Evolutionary conservation across 1,140 invertebrate species (phyloP).

Genomic region (Nephila pilipes): DNA sequence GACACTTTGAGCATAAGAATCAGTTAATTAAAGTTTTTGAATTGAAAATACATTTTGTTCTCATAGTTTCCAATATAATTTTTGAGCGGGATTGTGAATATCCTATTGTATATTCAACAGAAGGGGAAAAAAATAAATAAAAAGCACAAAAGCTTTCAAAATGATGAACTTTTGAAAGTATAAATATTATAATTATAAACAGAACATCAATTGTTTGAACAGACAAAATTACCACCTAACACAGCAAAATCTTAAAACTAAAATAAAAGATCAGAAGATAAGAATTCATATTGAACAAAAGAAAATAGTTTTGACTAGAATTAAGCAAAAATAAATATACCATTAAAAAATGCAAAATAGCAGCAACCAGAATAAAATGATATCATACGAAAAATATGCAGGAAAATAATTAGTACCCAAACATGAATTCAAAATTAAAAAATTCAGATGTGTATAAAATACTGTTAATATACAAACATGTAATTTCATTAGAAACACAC

Average conservation of each 20-base stretch:
- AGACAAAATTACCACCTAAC: no score
- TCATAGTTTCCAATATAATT: background rate
- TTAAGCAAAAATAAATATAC: constrained; percentile 56
- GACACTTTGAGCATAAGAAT: background rate
- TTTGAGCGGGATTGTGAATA: background rate
- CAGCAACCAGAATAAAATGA: background rate
- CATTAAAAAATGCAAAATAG: background rate
- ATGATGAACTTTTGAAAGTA: background rate
- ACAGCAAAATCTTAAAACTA: no score
- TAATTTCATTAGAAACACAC: background rate
- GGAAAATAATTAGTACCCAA: background rate
- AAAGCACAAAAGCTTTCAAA: background rate
- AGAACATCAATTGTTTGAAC: background rate
- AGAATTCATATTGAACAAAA: background rate
- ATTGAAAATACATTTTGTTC: background rate
- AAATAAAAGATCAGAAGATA: background rate
- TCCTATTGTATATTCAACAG: no score
- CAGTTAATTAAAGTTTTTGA: background rate
- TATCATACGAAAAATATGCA: background rate
- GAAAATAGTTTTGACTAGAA: constrained; percentile 67
- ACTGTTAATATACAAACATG: background rate
- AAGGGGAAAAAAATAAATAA: background rate
- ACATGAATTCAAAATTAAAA: constrained; percentile 16
- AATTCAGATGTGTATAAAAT: background rate
- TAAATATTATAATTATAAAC: background rate